Percentiles rank a stretch among this genome's conserved stretches.
Evolutionary conservation across 1,140 invertebrate genomes (phyloP).

Genomic region (Euglossa dilemma): DNA sequence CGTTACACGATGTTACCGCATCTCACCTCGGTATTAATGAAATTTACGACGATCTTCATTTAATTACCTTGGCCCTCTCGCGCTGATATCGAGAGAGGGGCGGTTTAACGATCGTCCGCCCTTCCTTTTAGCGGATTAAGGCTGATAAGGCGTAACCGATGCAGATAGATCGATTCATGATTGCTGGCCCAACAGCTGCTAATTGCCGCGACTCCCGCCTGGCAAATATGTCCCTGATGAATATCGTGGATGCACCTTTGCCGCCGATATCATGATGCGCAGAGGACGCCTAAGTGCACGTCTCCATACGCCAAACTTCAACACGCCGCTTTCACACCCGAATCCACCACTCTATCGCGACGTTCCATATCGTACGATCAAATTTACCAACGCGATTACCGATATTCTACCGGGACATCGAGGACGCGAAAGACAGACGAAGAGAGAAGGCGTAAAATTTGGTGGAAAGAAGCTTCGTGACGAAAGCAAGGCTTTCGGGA

Average conservation of each 20-base stretch:
- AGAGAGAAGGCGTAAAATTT: no score
- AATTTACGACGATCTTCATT: slow-evolving; percentile 35
- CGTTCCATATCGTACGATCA: no score
- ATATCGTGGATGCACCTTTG: not conserved
- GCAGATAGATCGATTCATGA: slow-evolving; percentile 51
- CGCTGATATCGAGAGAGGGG: not conserved
- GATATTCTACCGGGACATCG: not conserved
- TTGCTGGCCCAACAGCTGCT: slow-evolving; percentile 15
- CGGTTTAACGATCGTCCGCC: slow-evolving; percentile 17
- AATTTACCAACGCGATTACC: not conserved
- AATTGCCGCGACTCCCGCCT: slow-evolving; percentile 16
- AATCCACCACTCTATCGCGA: not conserved
- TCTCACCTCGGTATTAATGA: not conserved
- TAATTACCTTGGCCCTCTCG: slow-evolving; percentile 43
- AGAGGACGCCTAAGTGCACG: not conserved
- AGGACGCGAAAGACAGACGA: not conserved
- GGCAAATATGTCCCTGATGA: not conserved
- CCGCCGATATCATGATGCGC: not conserved
- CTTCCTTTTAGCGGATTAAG: slow-evolving; percentile 50
- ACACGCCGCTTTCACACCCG: no score
- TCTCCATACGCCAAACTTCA: no score
- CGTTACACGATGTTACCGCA: not conserved
- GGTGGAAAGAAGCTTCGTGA: no score
- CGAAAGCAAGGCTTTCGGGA: not conserved
- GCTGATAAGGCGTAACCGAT: slow-evolving; percentile 37